Evolutionary conservation across 2,888 invertebrate genomes (phyloP).

Genomic region (Adela reaumurella): DNA sequence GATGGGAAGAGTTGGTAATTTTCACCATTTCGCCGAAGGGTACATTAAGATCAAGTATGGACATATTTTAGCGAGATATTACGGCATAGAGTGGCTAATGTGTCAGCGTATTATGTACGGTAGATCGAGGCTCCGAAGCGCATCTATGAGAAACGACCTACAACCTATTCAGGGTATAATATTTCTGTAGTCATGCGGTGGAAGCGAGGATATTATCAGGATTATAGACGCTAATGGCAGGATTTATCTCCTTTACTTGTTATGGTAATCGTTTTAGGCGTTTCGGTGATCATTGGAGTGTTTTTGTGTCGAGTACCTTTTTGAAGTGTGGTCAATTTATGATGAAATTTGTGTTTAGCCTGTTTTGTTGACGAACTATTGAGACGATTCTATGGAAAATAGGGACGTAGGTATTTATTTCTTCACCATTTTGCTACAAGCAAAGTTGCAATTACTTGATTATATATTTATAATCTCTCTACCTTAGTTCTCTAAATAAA

Average conservation of each 20-base stretch:
- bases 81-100: constrained; percentile 45
- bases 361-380: too few relatives aligned
- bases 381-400: too few relatives aligned
- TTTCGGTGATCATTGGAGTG: too few relatives aligned
- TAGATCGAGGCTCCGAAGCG: constrained; percentile 1
- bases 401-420: too few relatives aligned
- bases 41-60: constrained; percentile 15
- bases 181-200: background rate
- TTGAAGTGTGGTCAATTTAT: too few relatives aligned
- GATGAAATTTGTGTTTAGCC: too few relatives aligned
- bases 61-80: constrained; percentile 48
- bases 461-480: too few relatives aligned
- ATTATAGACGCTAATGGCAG: background rate
- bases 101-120: constrained; percentile 28
- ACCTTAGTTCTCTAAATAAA: too few relatives aligned
- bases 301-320: too few relatives aligned
- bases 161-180: background rate
- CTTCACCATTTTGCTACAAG: too few relatives aligned
- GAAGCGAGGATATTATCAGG: background rate
- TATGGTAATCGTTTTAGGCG: background rate
- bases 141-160: too few relatives aligned
- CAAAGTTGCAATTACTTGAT: too few relatives aligned
- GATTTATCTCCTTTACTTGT: background rate
- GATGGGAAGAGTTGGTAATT: background rate
- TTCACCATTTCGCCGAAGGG: background rate